phyloP scores from a whole-genome alignment of 1,140 invertebrate genomes.

The Arion vulgaris region DNA sequence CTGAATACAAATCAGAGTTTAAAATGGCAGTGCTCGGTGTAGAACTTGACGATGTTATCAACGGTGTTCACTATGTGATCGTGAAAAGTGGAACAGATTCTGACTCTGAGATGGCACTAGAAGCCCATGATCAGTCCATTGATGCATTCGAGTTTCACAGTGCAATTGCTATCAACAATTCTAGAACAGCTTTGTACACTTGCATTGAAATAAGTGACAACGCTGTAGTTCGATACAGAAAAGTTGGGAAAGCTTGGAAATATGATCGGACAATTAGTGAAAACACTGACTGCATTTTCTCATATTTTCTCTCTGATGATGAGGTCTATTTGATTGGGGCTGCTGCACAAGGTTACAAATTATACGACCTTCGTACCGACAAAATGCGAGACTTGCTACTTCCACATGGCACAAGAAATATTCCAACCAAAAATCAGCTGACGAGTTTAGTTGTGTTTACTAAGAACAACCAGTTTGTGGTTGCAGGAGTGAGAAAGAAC shows the following conservation, averaged over 20 bases:
- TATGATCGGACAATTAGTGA: slow-evolving; percentile 71
- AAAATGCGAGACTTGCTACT: slow-evolving; percentile 80
- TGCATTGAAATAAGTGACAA: slow-evolving; percentile 72
- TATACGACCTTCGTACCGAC: slow-evolving; percentile 73
- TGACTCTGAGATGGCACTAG: slow-evolving; percentile 67
- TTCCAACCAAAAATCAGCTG: slow-evolving; percentile 82
- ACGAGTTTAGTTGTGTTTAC: slow-evolving; percentile 83
- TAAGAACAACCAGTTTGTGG: slow-evolving; percentile 88
- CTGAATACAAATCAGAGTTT: slow-evolving; percentile 53
- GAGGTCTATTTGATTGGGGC: slow-evolving; percentile 88
- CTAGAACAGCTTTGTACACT: slow-evolving; percentile 65
- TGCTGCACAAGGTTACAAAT: slow-evolving; percentile 83
- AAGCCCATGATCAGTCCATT: slow-evolving; percentile 70
- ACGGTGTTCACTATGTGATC: slow-evolving; percentile 56
- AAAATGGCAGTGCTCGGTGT: slow-evolving; percentile 62
- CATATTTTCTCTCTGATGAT: slow-evolving; percentile 86
- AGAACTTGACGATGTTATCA: slow-evolving; percentile 45
- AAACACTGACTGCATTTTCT: slow-evolving; percentile 78
- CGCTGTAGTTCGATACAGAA: slow-evolving; percentile 66
- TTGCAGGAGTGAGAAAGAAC: slow-evolving; percentile 95
- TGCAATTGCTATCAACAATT: slow-evolving; percentile 75
- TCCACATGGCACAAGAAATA: slow-evolving; percentile 92
- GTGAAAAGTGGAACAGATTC: slow-evolving; percentile 63
- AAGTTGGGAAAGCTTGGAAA: slow-evolving; percentile 68
- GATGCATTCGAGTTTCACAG: slow-evolving; percentile 84